Evolutionary conservation across 1,140 invertebrate genomes (phyloP).

Genomic region (Samia ricini): DNA sequence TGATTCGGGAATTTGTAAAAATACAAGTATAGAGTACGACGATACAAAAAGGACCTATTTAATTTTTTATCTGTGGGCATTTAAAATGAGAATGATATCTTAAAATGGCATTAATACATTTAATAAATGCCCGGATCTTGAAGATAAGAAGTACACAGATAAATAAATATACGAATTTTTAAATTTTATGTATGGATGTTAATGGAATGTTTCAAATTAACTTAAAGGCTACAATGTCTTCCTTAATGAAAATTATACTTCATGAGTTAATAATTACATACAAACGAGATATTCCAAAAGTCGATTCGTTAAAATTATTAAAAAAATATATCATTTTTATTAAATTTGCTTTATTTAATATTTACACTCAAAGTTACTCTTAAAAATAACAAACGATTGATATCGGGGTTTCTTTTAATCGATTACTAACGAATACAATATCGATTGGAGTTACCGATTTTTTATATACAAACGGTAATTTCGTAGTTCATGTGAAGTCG

Average conservation of each 20-base stretch:
- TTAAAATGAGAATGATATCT: not conserved
- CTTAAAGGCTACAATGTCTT: conserved; percentile 57
- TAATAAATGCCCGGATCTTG: not conserved
- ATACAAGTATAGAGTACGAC: not conserved
- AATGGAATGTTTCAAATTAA: conserved; percentile 54
- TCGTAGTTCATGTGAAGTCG: not conserved
- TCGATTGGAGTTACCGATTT: not conserved
- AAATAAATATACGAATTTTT: no score
- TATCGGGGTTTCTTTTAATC: not conserved
- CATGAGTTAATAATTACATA: not conserved
- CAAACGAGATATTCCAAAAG: not conserved
- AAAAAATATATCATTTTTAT: not conserved
- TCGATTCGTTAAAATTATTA: not conserved
- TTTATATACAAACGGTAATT: not conserved
- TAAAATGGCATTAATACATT: no score
- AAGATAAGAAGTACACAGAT: no score
- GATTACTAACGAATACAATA: not conserved
- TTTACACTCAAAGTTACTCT: not conserved
- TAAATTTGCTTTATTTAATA: not conserved
- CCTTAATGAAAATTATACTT: conserved; percentile 15
- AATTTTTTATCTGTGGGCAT: not conserved
- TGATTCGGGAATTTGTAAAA: not conserved
- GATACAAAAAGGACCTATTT: not conserved
- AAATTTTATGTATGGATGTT: no score
- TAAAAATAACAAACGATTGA: not conserved